These are phyloP conservation scores for Bothrops alternatus DNA, from an alignment of 2,797 vertebrate species.

Conservation along the genomic window DNA sequence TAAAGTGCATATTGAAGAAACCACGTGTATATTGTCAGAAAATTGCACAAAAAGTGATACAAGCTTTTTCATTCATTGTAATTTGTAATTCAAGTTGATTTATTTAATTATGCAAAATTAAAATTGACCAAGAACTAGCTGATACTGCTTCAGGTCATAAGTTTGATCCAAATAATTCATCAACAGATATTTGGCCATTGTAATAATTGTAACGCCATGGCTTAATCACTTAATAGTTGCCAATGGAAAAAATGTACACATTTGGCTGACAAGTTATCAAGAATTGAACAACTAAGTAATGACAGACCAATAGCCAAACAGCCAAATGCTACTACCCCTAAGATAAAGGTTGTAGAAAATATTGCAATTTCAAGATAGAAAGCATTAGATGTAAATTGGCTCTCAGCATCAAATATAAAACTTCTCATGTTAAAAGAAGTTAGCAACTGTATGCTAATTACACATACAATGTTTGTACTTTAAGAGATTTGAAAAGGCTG, in stretches of 20 bases:
- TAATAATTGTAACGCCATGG: neutral
- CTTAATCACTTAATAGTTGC: neutral
- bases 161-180: neutral
- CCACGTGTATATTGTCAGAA: neutral
- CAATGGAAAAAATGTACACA: neutral
- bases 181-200: neutral
- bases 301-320: neutral
- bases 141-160: neutral
- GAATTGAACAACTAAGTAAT: neutral
- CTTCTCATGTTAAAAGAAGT: neutral
- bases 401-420: neutral
- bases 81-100: neutral
- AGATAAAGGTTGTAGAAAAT: neutral
- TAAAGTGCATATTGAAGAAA: neutral
- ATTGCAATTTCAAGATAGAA: neutral
- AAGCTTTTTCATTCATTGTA: neutral
- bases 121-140: neutral
- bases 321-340: neutral
- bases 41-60: neutral
- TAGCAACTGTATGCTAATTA: conserved; percentile 1
- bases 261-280: neutral
- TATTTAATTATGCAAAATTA: neutral
- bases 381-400: neutral
- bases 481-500: neutral
- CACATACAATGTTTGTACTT: neutral